Evolutionary conservation across 2,888 invertebrate genomes (phyloP).

Genomic region (Athrips mouffetella): DNA sequence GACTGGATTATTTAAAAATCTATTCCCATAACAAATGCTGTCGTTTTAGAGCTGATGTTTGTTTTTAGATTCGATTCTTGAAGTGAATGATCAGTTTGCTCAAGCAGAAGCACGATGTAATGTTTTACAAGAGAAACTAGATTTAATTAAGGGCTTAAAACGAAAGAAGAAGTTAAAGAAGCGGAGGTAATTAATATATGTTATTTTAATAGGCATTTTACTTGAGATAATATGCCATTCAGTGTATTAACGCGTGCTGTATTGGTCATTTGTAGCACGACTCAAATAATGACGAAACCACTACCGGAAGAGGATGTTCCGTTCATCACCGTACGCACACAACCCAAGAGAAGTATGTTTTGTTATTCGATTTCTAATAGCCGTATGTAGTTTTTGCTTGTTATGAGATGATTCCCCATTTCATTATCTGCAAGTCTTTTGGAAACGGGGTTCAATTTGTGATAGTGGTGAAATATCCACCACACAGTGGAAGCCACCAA

Average conservation of each 20-base stretch:
- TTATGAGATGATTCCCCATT: too few relatives aligned
- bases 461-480: too few relatives aligned
- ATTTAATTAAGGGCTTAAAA: conserved; percentile 59
- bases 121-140: conserved; percentile 63
- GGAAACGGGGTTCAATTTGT: too few relatives aligned
- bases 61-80: conserved; percentile 54
- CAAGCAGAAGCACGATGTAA: conserved; percentile 61
- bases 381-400: background rate
- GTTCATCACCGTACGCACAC: conserved; percentile 54
- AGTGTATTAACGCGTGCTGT: background rate
- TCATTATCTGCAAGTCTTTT: too few relatives aligned
- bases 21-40: background rate
- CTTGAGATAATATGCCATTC: too few relatives aligned
- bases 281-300: conserved; percentile 48
- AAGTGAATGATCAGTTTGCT: conserved; percentile 61
- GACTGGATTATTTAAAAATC: too few relatives aligned
- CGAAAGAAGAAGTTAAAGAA: conserved; percentile 62
- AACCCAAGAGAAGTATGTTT: conserved; percentile 66
- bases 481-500: too few relatives aligned
- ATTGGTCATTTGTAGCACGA: conserved; percentile 41
- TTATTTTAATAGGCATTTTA: too few relatives aligned
- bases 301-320: conserved; percentile 43
- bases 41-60: background rate
- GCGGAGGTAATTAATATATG: conserved; percentile 57
- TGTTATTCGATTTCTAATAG: too few relatives aligned